Base-by-base conservation (phyloP, 2,113 vertebrate genomes). In the Urocitellus parryii region DNA sequence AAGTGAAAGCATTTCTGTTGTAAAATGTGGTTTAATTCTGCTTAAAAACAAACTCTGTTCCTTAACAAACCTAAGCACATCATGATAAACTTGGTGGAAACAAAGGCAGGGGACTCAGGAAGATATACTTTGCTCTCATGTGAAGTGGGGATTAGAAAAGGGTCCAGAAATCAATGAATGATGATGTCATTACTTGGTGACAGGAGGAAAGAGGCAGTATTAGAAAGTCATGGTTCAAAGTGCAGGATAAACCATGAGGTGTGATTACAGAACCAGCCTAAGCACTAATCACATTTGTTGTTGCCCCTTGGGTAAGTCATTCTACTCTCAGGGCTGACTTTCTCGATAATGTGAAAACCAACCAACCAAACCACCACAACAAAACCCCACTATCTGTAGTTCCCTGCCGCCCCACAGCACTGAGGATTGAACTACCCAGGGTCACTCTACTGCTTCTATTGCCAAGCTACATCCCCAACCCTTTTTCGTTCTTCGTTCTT, bases 11-110 rank as follows among this genome's bases (percentile, higher is more conserved):
- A 56, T 91, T 77, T 91, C 58, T 95, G 32, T 90, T 94, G 73
- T 85, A 73, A 88, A 92, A 90, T 94, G 61, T 27, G 58, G n/a
- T 96, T 94, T 92, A 53, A 48, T 90, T 96, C 84, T 95, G 25
- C 65, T 84, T 94, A 81, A 81, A 92, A 95, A 88, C 48, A 94
- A 92, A 92, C 81, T 45, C n/a, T 88, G 39, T 67, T 34, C 25
- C 51, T 90, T 81, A 84, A 61, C 45, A 76, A 67, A 72, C 9
- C 37, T 51, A 72, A 90, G 80, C 74, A 83, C 65, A 53, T 92
- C 37, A 68, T 16, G 32, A 4, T n/a, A 1, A 53, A 90, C 25
- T 88, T 78, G 39, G 65, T 76, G 76, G 20, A 72, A 95, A 74
- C 1, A 2, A 76, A 88, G 8, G 20, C 0, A 1, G 90, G 27